Base-by-base conservation (phyloP, 2,113 vertebrate genomes). In the Dryoscopus gambensis region DNA sequence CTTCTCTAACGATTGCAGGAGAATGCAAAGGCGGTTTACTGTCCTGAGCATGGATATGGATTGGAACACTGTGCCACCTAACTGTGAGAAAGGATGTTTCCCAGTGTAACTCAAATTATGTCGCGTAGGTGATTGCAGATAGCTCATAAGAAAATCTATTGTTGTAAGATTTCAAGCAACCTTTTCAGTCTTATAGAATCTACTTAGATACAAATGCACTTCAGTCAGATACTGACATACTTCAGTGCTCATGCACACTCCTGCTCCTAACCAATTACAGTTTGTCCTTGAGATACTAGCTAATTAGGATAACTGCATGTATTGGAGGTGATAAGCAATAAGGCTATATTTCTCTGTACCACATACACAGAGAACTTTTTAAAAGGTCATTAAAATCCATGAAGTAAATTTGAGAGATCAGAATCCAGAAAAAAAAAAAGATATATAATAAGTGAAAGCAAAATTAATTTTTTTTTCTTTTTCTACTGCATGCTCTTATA, bases 401-500 rank as follows among this genome's bases (percentile, higher is more conserved):
- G 5, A 80, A 31, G 7, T 37, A 71, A 84, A 64, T 56, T 16
- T 44, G 21, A 68, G 90, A 67, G 16, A 52, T 20, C 6, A 65
- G 4, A 70, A 73, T 56, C 31, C 35, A 87, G 28, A n/a, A 23
- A 60, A 22, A 40, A 27, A 60, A 22, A 24, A 17, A 35, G 4
- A 60, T 8, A 42, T 8, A n/a, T 21, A 56, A 22, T 21, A 74
- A 49, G 3, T 50, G 21, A 87, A 69, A 83, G 7, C 6, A 3
- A 93, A 86, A 84, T 28, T 30, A 44, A 40, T 18, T 1, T 44
- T 40, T 75, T 39, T 24, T 53, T 30, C 0, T 47, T 64, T 62
- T 70, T 13, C 1, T 14, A 4, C 7, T 85, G 3, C 6, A 24
- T 8, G 4, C 33, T 69, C 15, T 11, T 56, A 0, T n/a, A 44